These are phyloP conservation scores for Eulithis testata DNA, from an alignment of 2,888 invertebrate species.

Conservation along the genomic window DNA sequence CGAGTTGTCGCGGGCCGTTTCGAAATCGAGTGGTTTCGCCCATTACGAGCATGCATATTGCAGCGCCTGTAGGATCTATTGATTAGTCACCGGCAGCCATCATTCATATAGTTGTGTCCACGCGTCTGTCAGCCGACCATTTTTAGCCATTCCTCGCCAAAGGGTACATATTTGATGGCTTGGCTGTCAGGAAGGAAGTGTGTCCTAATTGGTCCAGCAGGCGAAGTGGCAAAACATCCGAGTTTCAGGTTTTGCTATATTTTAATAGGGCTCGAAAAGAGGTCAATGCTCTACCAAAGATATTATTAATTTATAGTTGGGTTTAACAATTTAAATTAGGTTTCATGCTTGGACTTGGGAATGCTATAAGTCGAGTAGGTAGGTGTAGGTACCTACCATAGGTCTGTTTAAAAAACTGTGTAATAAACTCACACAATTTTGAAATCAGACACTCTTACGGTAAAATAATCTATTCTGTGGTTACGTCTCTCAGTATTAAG, in stretches of 20 bases:
- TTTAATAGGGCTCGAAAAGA: slow-evolving; percentile 50
- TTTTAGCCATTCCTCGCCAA: slow-evolving; percentile 61
- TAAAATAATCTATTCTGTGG: too few species aligned
- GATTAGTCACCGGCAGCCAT: slow-evolving; percentile 63
- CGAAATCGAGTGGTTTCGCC: slow-evolving; percentile 53
- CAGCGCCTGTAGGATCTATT: slow-evolving; percentile 53
- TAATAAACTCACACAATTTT: too few species aligned
- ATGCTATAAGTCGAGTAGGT: too few species aligned
- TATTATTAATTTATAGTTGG: too few species aligned
- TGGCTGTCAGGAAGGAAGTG: slow-evolving; percentile 70
- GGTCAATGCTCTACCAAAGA: neutral
- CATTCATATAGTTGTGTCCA: slow-evolving; percentile 70
- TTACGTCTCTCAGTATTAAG: too few species aligned
- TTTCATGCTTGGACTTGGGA: neutral
- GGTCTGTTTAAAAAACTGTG: too few species aligned
- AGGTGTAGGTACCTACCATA: too few species aligned
- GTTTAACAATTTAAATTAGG: too few species aligned
- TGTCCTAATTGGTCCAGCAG: slow-evolving; percentile 68
- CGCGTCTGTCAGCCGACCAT: slow-evolving; percentile 58
- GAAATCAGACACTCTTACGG: too few species aligned
- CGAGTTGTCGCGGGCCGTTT: slow-evolving; percentile 17
- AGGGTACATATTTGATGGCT: slow-evolving; percentile 73
- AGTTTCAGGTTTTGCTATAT: slow-evolving; percentile 45
- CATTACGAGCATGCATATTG: slow-evolving; percentile 64
- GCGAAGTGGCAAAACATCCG: slow-evolving; percentile 55